Evolutionary conservation across 2,797 vertebrate genomes (phyloP).

Genomic region (Neostethus bicornis): DNA sequence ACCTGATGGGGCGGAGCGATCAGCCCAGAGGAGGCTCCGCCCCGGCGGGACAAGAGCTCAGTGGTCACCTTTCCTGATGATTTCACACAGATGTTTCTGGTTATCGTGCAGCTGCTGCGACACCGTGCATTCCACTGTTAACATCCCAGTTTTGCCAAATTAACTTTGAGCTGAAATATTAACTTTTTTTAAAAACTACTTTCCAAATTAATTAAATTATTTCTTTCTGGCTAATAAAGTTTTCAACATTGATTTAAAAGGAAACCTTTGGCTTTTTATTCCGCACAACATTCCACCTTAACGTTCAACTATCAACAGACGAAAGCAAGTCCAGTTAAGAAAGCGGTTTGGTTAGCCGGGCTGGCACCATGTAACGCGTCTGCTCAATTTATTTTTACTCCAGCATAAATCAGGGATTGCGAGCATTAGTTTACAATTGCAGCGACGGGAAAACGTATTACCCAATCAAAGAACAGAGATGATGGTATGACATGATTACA

Average conservation of each 20-base stretch:
- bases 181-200: constrained; percentile 35
- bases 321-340: too few species aligned
- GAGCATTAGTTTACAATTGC: too few species aligned
- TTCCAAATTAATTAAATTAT: constrained; percentile 51
- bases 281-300: neutral
- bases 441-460: too few species aligned
- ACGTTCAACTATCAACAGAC: too few species aligned
- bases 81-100: constrained; percentile 49
- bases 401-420: too few species aligned
- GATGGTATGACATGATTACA: too few species aligned
- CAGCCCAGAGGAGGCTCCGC: constrained; percentile 58
- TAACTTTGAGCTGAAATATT: constrained; percentile 40
- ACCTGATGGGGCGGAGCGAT: constrained; percentile 62
- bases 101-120: constrained; percentile 61
- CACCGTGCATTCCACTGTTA: constrained; percentile 79
- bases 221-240: constrained; percentile 71
- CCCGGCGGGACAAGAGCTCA: constrained; percentile 66
- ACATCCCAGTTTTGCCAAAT: constrained; percentile 47
- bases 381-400: too few species aligned
- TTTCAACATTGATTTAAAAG: constrained; percentile 60
- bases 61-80: constrained; percentile 61
- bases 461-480: too few species aligned
- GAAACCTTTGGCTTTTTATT: neutral
- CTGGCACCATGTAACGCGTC: too few species aligned
- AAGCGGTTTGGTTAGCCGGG: too few species aligned